Conservation (phyloP, 2,113 vertebrate species). For the Rhadina sibilatrix region DNA sequence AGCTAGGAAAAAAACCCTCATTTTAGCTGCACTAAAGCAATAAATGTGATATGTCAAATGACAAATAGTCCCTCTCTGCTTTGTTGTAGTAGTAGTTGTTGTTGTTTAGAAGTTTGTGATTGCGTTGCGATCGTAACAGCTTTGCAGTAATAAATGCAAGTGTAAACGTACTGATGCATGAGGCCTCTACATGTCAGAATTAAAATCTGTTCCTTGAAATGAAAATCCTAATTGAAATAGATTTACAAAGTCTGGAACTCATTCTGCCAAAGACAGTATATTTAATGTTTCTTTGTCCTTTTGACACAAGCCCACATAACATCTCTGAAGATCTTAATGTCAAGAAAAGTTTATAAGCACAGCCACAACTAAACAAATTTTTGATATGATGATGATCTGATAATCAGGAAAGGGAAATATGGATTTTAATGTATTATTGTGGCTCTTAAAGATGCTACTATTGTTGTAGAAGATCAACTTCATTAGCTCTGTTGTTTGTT, state of each 20-base stretch:
- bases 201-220: conserved; percentile 1
- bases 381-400: background rate
- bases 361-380: background rate
- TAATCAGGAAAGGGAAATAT: background rate
- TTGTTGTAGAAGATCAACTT: background rate
- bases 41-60: background rate
- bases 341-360: background rate
- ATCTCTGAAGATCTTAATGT: background rate
- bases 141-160: background rate
- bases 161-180: background rate
- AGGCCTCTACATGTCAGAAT: background rate
- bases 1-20: background rate
- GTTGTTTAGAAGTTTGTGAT: background rate
- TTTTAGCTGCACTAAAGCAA: background rate
- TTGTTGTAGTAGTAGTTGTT: background rate
- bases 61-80: background rate
- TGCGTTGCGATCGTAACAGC: accelerated
- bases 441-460: background rate
- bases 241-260: background rate
- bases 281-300: background rate
- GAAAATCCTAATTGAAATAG: conserved; percentile 19
- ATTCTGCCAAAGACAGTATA: background rate
- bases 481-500: background rate
- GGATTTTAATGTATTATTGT: background rate
- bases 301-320: background rate